Base-by-base conservation (phyloP, 1,140 invertebrate genomes). In the Eufriesea mexicana region DNA sequence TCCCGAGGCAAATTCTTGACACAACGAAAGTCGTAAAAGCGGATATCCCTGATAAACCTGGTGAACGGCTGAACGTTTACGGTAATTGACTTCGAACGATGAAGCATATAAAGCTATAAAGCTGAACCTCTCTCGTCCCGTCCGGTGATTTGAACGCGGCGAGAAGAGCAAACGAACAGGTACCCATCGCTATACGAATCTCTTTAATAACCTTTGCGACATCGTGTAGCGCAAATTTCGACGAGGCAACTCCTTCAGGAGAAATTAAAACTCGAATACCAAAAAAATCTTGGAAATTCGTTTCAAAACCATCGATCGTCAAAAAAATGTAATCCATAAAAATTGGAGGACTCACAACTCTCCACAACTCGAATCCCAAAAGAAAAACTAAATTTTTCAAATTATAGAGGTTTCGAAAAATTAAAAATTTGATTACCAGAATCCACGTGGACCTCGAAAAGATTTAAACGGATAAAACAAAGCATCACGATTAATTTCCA, bases 71-170 rank as follows among this genome's bases (percentile, higher is more conserved):
- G 57, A 75, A 62, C 73, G 45, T 49, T 76, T 51, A 73, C 18
- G 47, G 28, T 64, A 64, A 76, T 76, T 25, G 59, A 62, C 45
- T 35, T 62, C 25, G 45, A 76, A 49, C 59, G 59, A 51, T n/a
- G 72, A 61, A 59, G 42, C 20, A 35, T 35, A 35, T 35, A 35
- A 35, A 47, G 18, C 47, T 51, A 51, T 64, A 49, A 64, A 51
- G 8, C 10, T n/a, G 74, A 64, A n/a, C n/a, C 28, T 47, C 67
- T 64, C 47, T 64, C 59, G 45, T 35, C 5, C 25, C 20, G 49
- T 20, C 18, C 20, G 35, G 59, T 76, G 74, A 76, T 76, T 76
- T 51, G 45, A 76, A 76, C 73, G 73, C 57, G 10, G 35, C 42
- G 59, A 62, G 47, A 51, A 28, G 35, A 9, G 23, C 14, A 49